Evolutionary conservation across 2,113 vertebrate species (phyloP), one percentile per base, ranked within the genome.

Genomic region (Neodontobutis hainanensis): DNA sequence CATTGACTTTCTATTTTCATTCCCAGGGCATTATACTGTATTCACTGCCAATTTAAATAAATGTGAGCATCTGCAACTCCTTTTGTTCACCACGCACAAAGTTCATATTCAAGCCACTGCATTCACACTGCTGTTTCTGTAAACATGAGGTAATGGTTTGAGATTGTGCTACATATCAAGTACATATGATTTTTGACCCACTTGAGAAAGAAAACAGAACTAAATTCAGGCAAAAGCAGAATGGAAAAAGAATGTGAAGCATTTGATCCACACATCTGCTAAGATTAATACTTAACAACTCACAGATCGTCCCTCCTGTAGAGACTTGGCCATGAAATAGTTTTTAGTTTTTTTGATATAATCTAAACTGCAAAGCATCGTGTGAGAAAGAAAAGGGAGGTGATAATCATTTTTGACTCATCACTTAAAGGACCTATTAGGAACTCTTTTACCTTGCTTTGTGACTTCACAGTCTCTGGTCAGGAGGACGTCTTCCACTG

Each of bases 381-480:
- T 19, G 12, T 71, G 72, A 59, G 44, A 80, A 74, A 65, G 14
- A 46, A 27, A 27, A 27, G 19, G 19, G 19, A 27, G 19, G 19
- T 27, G 19, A 3, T 27, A 27, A 27, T 27, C 19, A 27, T 27
- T 27, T 27, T 27, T 27, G 19, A 27, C 19, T 27, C 38, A 53
- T 19, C 11, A 27, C 38, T 10, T 46, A 14, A 10, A 52, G 52
- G 9, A 61, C 27, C 27, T 5, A 50, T 56, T 57, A 48, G 34
- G 14, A 53, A 19, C 11, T 45, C n/a, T 48, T 79, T 83, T 89
- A 98, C 96, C 95, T 93, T 89, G 87, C 60, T 94, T 96, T 14
- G 83, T 86, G 32, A 91, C 85, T 52, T 93, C 93, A 53, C 97
- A 99, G 56, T 96, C 96, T 90, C 92, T 95, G 83, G 86, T 94